These are phyloP conservation scores for Xenotilapia flavipinnis DNA, from an alignment of 2,113 vertebrate genomes.

Conservation along the genomic window DNA sequence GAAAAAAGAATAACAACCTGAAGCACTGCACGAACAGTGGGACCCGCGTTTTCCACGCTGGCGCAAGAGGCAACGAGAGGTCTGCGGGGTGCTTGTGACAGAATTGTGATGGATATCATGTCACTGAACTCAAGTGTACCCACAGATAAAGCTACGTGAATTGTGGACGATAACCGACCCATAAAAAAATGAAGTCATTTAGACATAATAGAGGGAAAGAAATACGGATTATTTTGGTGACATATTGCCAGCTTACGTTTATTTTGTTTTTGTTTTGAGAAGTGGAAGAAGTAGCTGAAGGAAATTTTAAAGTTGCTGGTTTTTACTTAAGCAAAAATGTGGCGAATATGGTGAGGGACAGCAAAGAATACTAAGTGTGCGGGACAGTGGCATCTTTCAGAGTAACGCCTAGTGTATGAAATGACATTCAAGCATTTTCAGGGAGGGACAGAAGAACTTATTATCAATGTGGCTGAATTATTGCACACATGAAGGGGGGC, in stretches of 20 bases:
- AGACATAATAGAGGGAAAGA: not conserved
- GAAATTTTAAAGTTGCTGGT: not conserved
- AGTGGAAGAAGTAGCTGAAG: not conserved
- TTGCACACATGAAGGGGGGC: not conserved
- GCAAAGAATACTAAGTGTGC: conserved; percentile 60
- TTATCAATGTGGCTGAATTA: conserved; percentile 49
- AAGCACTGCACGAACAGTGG: not conserved
- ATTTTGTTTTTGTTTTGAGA: not conserved
- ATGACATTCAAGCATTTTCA: conserved; percentile 48
- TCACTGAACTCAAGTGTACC: not conserved
- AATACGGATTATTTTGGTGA: not conserved
- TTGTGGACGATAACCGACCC: not conserved
- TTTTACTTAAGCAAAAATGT: not conserved
- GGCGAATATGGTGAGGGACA: not conserved
- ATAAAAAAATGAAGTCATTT: not conserved
- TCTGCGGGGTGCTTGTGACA: not conserved
- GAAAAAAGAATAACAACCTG: conserved; percentile 27
- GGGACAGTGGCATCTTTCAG: conserved; percentile 70
- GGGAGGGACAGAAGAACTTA: conserved; percentile 51
- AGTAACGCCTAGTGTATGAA: conserved; percentile 27
- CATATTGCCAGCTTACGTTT: not conserved
- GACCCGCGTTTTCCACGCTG: not conserved
- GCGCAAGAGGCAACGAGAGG: not conserved
- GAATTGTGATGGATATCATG: not conserved
- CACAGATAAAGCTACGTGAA: not conserved